A percentile compares a stretch with the other conserved stretches of the same genome.
Evolutionary conservation across 2,888 invertebrate genomes (phyloP).

Genomic region (Sepiola atlantica): DNA sequence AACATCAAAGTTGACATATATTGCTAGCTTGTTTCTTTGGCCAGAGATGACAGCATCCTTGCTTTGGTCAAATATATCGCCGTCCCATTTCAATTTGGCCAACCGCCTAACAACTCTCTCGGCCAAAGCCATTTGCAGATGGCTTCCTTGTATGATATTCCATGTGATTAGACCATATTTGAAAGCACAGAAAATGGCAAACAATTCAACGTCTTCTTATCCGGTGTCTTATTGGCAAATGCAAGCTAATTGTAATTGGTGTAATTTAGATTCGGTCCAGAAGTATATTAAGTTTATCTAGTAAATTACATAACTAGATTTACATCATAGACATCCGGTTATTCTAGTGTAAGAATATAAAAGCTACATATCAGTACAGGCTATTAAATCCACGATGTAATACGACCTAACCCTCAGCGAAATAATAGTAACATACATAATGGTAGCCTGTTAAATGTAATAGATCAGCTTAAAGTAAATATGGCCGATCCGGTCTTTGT

Average conservation of each 20-base stretch:
- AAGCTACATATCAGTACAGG: too few relatives aligned
- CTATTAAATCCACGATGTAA: neutral
- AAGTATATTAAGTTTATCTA: neutral
- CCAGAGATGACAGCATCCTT: neutral
- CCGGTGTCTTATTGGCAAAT: neutral
- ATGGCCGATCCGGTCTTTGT: too few relatives aligned
- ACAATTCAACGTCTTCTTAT: neutral
- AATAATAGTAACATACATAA: too few relatives aligned
- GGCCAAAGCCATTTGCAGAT: neutral
- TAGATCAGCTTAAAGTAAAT: too few relatives aligned
- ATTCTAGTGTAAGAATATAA: neutral
- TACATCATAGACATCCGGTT: neutral
- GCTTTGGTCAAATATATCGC: neutral
- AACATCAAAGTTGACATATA: constrained; percentile 32
- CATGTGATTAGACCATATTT: neutral
- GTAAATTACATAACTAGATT: neutral
- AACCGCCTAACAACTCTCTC: neutral
- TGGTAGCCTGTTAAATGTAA: too few relatives aligned
- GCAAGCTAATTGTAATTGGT: neutral
- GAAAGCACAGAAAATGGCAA: neutral
- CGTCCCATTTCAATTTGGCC: neutral
- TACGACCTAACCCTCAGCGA: too few relatives aligned
- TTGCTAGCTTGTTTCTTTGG: neutral
- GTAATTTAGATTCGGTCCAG: neutral
- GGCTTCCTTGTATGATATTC: neutral